A percentile compares a stretch with the other conserved stretches of the same genome.
These are phyloP conservation scores for Eublepharis macularius DNA, from an alignment of 2,113 vertebrate genomes.

Conservation along the genomic window DNA sequence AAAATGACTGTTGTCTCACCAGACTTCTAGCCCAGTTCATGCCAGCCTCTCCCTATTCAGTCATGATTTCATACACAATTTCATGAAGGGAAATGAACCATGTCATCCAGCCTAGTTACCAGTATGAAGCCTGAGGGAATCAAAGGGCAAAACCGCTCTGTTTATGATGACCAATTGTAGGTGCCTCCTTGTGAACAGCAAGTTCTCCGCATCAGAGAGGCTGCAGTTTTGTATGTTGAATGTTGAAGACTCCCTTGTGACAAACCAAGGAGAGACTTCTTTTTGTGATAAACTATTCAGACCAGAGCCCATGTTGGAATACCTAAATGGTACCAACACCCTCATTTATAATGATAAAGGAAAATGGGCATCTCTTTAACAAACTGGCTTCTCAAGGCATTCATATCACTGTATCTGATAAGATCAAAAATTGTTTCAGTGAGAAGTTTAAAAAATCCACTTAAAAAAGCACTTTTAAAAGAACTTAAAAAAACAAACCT, in stretches of 20 bases:
- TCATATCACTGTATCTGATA: neutral
- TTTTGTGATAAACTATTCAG: neutral
- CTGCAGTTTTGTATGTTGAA: neutral
- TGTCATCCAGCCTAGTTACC: neutral
- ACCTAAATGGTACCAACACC: neutral
- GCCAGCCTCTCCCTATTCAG: neutral
- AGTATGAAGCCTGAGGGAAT: neutral
- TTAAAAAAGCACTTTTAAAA: neutral
- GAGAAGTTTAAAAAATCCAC: neutral
- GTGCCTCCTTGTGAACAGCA: neutral
- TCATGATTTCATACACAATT: no score
- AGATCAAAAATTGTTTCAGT: neutral
- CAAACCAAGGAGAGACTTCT: neutral
- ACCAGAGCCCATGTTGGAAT: neutral
- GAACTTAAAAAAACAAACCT: no score
- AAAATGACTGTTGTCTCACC: neutral
- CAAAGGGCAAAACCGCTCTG: neutral
- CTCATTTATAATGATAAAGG: neutral
- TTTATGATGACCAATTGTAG: neutral
- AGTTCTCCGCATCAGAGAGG: neutral
- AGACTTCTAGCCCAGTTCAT: neutral
- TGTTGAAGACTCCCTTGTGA: neutral
- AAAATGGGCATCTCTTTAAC: neutral
- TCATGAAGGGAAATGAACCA: neutral
- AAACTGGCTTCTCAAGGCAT: neutral